Conservation (phyloP, 2,797 vertebrate genomes). For the Aphelocoma californica region DNA sequence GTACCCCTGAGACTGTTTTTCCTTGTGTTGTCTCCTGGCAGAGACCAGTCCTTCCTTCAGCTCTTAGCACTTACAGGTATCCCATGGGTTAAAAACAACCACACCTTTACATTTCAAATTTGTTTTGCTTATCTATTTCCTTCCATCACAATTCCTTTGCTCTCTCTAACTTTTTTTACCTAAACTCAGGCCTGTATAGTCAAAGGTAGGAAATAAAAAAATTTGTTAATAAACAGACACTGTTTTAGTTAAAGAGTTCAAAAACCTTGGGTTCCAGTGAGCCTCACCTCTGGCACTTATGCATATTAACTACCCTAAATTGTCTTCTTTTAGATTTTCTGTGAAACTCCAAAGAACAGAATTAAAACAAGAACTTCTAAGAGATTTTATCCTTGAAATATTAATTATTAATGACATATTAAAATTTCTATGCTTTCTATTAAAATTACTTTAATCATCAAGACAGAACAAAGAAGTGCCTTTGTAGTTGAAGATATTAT, state of each 20-base stretch:
- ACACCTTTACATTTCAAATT: background rate
- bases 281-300: background rate
- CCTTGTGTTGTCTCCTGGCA: background rate
- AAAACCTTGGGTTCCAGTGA: background rate
- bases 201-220: background rate
- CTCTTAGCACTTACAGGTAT: background rate
- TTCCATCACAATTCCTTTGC: background rate
- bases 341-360: background rate
- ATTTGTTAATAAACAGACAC: background rate
- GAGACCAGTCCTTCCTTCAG: background rate
- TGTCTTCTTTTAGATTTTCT: background rate
- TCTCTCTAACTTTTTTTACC: background rate
- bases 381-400: constrained; percentile 2
- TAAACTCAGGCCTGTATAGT: background rate
- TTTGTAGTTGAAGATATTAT: background rate
- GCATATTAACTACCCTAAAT: background rate
- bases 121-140: background rate
- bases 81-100: background rate
- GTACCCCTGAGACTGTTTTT: background rate
- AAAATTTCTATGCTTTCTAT: background rate
- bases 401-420: background rate
- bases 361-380: constrained; percentile 1
- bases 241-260: background rate
- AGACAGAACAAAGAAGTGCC: background rate
- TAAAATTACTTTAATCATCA: background rate